Conservation (phyloP, 2,888 invertebrate species). For the Agelastica alni region DNA sequence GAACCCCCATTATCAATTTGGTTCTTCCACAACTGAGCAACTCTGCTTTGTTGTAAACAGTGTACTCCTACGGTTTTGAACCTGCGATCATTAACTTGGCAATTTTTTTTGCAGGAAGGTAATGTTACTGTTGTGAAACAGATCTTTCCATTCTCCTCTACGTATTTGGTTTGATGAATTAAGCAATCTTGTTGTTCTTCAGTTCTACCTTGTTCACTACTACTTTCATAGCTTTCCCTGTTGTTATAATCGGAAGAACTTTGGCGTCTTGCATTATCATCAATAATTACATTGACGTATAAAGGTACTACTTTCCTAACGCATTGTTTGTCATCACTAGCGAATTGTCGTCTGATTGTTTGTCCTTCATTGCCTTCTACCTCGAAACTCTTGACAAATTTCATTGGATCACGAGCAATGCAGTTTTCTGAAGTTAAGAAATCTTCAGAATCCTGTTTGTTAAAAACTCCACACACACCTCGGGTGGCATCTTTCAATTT, state of each 20-base stretch:
- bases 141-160: slow-evolving; percentile 59
- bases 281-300: slow-evolving; percentile 56
- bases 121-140: slow-evolving; percentile 66
- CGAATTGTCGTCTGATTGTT: slow-evolving; percentile 41
- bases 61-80: slow-evolving; percentile 58
- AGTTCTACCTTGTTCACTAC: background rate
- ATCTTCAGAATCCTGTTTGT: slow-evolving; percentile 63
- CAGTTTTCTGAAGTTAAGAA: slow-evolving; percentile 64
- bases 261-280: background rate
- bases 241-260: background rate
- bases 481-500: slow-evolving; percentile 62
- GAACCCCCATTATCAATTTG: slow-evolving; percentile 59
- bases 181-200: slow-evolving; percentile 1
- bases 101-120: slow-evolving; percentile 60
- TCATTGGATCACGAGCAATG: slow-evolving; percentile 59
- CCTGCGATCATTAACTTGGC: slow-evolving; percentile 47
- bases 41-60: slow-evolving; percentile 51
- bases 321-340: slow-evolving; percentile 54
- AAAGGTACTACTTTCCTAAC: slow-evolving; percentile 41
- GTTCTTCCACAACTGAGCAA: slow-evolving; percentile 47
- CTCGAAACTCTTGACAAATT: slow-evolving; percentile 65
- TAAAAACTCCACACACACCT: slow-evolving; percentile 71
- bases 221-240: background rate
- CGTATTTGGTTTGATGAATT: slow-evolving; percentile 59
- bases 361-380: slow-evolving; percentile 56